Percentiles rank a stretch among this genome's conserved stretches.
phyloP scores from a whole-genome alignment of 2,113 vertebrate genomes.

The Chionodraco myersi region DNA sequence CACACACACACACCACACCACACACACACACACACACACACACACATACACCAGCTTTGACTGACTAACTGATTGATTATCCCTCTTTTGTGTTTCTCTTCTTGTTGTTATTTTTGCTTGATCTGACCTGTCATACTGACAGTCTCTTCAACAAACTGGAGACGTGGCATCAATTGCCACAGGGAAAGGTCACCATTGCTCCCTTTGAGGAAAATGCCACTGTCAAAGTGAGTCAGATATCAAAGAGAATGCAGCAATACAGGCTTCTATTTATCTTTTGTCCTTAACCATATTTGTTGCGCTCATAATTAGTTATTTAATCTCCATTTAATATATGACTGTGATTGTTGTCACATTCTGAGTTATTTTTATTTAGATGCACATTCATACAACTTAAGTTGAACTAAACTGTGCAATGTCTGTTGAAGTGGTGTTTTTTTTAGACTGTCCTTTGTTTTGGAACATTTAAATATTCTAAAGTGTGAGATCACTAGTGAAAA shows the following conservation, averaged over 20 bases:
- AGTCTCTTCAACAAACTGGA: conserved; percentile 46
- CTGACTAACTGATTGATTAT: background rate
- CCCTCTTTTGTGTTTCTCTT: conserved; percentile 23
- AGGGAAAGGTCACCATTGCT: conserved; percentile 72
- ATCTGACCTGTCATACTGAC: conserved; percentile 62
- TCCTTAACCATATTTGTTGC: conserved; percentile 25
- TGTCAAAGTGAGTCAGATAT: conserved; percentile 59
- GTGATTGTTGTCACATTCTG: background rate
- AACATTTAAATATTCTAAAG: background rate
- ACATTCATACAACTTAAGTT: background rate
- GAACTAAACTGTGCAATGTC: background rate
- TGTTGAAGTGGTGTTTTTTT: no score
- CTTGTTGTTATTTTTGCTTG: conserved; percentile 8
- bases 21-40: background rate
- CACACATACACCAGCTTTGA: background rate
- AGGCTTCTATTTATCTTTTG: conserved; percentile 21
- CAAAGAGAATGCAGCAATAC: conserved; percentile 26
- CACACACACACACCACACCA: background rate
- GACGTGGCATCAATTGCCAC: conserved; percentile 59
- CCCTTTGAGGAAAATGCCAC: conserved; percentile 73
- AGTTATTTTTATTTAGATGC: background rate
- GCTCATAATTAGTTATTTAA: background rate
- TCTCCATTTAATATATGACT: background rate
- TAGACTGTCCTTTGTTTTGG: background rate
- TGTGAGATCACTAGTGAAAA: background rate